Evolutionary conservation across 2,113 vertebrate species (phyloP).

Genomic region (Phyllostomus hastatus): DNA sequence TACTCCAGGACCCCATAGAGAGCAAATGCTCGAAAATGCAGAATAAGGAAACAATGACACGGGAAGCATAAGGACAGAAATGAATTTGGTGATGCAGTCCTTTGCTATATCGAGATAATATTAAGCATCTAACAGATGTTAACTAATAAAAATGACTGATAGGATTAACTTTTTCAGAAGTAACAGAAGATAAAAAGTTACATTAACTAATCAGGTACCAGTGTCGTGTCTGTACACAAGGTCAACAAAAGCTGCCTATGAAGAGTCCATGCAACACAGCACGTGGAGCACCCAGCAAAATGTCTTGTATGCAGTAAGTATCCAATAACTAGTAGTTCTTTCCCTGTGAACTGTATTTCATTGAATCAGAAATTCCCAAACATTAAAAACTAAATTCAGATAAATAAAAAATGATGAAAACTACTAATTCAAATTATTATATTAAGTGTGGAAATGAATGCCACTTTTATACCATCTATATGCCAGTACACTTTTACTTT

Average conservation of each 20-base stretch:
- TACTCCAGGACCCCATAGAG: neutral
- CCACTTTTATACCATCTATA: neutral
- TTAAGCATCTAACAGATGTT: neutral
- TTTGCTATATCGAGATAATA: neutral
- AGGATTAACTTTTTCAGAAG: neutral
- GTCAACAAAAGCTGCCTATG: neutral
- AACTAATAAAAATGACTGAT: neutral
- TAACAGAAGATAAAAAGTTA: neutral
- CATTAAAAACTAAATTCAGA: neutral
- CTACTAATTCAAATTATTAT: neutral
- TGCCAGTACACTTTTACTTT: neutral
- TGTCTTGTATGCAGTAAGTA: neutral
- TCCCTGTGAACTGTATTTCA: neutral
- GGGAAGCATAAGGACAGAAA: neutral
- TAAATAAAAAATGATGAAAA: neutral
- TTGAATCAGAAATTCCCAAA: slow-evolving; percentile 34
- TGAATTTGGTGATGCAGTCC: neutral
- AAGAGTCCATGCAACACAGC: neutral
- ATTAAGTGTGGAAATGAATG: neutral
- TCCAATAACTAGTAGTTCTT: neutral
- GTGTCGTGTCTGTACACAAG: neutral
- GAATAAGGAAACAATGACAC: neutral
- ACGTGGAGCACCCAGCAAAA: neutral
- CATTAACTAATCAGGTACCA: neutral
- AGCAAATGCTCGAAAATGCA: neutral